Base-by-base conservation (phyloP, 1,140 invertebrate species). In the Branchinecta lynchi region DNA sequence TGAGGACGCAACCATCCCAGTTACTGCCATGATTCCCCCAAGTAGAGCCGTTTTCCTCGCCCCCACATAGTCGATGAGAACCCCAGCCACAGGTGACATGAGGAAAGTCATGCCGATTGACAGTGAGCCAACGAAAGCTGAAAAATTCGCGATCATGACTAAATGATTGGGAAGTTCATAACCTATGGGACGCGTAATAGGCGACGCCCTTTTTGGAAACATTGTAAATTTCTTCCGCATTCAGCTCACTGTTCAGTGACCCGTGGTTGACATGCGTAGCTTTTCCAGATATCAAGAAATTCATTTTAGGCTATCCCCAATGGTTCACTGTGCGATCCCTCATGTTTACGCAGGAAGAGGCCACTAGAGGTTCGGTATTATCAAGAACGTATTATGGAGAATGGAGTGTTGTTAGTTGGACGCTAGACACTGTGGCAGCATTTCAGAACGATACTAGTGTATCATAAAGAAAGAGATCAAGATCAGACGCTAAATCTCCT, bases 21-120 rank as follows among this genome's bases (percentile, higher is more conserved):
- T 74, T 7, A 86, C 82, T 0, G 90, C 87, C 44, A 96, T 80
- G 10, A 84, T 77, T 15, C 90, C 92, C 7, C 93, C 92, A 20
- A 89, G 76, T 70, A 93, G 85, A 0, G 91, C 90, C 5, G 89
- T 93, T 68, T 83, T 78, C 66, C 89, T 83, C 65, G 95, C 83
- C 8, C 93, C 93, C 73, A 93, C 82, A 69, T 86, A 82, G 75
- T 93, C 91, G 0, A 89, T 92, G 43, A 95, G 78, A 9, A 94
- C 86, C 67, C 92, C 91, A 17, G 91, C 87, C 12, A 95, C 77
- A 9, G 90, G 88, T 6, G 92, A 95, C 70, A 94, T 80, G 71
- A 93, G 83, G 78, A 96, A 96, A 44, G 90, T 93, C 7, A 87
- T 87, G 45, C 92, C 92, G 75, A 94, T 91, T 8, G 88, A 84